Evolutionary conservation across 2,888 invertebrate genomes (phyloP), one percentile per base, ranked within the genome.

Genomic region (Eledona agricola): DNA sequence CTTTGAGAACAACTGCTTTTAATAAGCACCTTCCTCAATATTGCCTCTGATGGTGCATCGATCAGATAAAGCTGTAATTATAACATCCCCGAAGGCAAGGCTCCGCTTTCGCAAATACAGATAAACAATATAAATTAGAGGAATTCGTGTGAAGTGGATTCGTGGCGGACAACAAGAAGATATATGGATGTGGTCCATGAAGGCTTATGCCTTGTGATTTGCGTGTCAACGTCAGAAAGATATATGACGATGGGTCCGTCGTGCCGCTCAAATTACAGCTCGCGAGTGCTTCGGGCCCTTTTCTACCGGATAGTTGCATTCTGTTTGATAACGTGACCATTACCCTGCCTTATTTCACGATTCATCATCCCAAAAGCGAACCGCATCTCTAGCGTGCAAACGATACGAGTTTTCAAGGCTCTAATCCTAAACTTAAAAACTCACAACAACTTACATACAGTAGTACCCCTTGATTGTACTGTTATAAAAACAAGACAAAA

Each of bases 11-110:
- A 63, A 68, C 66, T 63, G 67, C 65, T 70, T 69, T 70, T 75
- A 75, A 75, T 73, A 71, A 72, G 70, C 67, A 72, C 73, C 72
- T 73, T 72, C 68, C 62, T 62, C 64, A 60, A 61, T 63, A 65
- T 62, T 63, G 68, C 58, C 59, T 56, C 64, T 59, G 65, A 65
- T 65, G 64, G 67, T 68, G 60, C 67, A 70, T 70, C 64, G 70
- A 70, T 69, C 67, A 65, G 67, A 66, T 69, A 64, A 62, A 58
- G 57, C 46, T 66, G 60, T 64, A 67, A 67, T 67, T 67, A 67
- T 62, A 64, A 64, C 55, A 60, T 63, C 49, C 62, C 62, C 57
- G 26, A 40, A 23, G 49, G 49, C 42, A 28, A 16, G 16, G 25
- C 28, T 19, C 22, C 37, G 42, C 51, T 34, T 51, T 60, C 58